Evolutionary conservation across 2,888 invertebrate species (phyloP), one percentile per base, ranked within the genome.

Genomic region (Desoria tigrina): DNA sequence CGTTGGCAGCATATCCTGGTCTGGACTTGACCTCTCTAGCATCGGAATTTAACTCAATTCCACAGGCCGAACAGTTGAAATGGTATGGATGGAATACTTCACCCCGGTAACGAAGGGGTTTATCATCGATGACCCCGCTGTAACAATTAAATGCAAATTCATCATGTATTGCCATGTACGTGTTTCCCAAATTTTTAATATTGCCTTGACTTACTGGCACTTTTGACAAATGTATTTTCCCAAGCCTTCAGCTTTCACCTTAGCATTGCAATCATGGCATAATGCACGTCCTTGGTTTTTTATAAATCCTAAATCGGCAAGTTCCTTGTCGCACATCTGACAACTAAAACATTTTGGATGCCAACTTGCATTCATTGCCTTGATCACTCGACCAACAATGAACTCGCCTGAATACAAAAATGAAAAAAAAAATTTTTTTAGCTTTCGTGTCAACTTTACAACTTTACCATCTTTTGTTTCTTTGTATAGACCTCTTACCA

Each of bases 21-120:
- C 93, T 85, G 77, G 92, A 89, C 79, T 92, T 90, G 63, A 99
- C 95, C 83, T 99, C 98, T 65, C 99, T 84, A 2, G 98, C 98
- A 77, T 95, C 95, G 63, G 92, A 89, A 80, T 94, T 97, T 74
- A 99, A 84, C 81, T 99, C 99, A 14, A 89, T 84, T 50, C 91
- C 91, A 80, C 93, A 94, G 0, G 91, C 87, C 49, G 94, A 91
- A 81, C 99, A 99, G 80, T 94, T 95, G 84, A 98, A 99, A 82
- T 99, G 99, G 83, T 99, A 99, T 0, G 98, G 94, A 82, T 99
- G 99, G 84, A 94, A 99, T 45, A 95, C 92, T 82, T 99, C 99
- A 53, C 96, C 96, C 51, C 94, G 88, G 83, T 91, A 96, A 70
- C 91, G 87, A 77, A 94, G 82, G 1, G 94, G 94, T 78, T 91